A percentile compares a stretch with the other conserved stretches of the same genome.
Conservation (phyloP, 2,113 vertebrate species). For the Sminthopsis crassicaudata region DNA sequence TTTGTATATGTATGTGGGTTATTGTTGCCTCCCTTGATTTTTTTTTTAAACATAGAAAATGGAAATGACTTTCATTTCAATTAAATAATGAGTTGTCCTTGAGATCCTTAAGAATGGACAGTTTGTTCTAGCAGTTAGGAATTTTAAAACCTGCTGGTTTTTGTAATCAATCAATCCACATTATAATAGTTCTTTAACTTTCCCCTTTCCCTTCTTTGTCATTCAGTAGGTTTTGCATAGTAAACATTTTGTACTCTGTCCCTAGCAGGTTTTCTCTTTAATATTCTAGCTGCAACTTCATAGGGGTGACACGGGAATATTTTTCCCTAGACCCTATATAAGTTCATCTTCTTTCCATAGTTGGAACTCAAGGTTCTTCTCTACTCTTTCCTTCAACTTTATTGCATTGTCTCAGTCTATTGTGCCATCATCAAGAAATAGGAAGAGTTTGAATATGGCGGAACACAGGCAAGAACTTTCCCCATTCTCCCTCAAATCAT, state of each 20-base stretch:
- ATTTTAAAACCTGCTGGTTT: background rate
- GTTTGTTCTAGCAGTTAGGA: background rate
- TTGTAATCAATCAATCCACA: background rate
- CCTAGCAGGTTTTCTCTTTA: background rate
- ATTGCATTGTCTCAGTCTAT: background rate
- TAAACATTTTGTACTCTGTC: background rate
- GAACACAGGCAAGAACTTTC: too few species aligned
- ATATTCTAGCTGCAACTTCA: background rate
- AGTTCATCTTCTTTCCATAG: background rate
- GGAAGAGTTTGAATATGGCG: background rate
- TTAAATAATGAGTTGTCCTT: slow-evolving; percentile 27
- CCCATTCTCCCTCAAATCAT: too few species aligned
- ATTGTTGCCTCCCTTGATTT: background rate
- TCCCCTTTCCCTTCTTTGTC: background rate
- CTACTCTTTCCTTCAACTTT: background rate
- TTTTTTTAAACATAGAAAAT: slow-evolving; percentile 3
- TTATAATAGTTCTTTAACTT: background rate
- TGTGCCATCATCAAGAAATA: background rate
- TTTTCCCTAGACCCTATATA: background rate
- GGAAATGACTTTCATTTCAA: slow-evolving; percentile 16
- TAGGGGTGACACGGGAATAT: background rate
- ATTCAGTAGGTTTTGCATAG: background rate
- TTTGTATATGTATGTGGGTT: fast-evolving
- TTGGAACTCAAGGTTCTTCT: background rate
- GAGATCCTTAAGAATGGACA: background rate